Evolutionary conservation across 23 tunicate genomes (phyloP).

Genomic region (Halocynthia aurantium): DNA sequence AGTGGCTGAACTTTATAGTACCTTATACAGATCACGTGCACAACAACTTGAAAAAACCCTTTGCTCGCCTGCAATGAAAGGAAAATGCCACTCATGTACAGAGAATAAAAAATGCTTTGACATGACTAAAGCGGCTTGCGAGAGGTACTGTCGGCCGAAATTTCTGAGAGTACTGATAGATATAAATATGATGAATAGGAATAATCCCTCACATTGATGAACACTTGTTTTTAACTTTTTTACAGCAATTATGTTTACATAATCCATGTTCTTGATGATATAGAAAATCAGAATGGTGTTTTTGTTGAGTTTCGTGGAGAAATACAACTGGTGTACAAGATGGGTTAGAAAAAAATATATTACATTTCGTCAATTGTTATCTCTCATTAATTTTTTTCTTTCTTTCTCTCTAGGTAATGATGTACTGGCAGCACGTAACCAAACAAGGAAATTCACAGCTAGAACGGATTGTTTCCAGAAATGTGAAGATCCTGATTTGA

Average conservation of each 20-base stretch:
- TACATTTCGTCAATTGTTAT: neutral
- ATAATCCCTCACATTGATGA: neutral
- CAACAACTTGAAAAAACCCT: constrained; percentile 3
- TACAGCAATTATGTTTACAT: neutral
- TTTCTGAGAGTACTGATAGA: neutral
- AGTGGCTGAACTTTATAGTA: neutral
- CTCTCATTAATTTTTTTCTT: too few species aligned
- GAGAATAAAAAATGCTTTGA: neutral
- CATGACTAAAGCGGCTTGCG: constrained; percentile 1
- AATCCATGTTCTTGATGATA: neutral
- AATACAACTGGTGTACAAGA: neutral
- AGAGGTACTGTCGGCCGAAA: neutral
- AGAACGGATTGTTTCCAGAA: constrained; percentile 20
- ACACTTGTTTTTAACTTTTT: neutral
- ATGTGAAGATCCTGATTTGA: constrained; percentile 7
- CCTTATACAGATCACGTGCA: neutral
- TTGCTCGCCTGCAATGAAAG: constrained; percentile 6
- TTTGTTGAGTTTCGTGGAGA: neutral
- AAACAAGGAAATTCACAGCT: neutral
- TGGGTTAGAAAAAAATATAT: neutral
- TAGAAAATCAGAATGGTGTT: neutral
- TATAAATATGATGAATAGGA: neutral
- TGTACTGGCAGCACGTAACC: constrained; percentile 7
- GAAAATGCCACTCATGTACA: neutral
- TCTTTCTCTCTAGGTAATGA: neutral